These are phyloP conservation scores for Echinarachnius parma DNA, from an alignment of 53 echinoderm and acorn worm species.

Conservation along the genomic window DNA sequence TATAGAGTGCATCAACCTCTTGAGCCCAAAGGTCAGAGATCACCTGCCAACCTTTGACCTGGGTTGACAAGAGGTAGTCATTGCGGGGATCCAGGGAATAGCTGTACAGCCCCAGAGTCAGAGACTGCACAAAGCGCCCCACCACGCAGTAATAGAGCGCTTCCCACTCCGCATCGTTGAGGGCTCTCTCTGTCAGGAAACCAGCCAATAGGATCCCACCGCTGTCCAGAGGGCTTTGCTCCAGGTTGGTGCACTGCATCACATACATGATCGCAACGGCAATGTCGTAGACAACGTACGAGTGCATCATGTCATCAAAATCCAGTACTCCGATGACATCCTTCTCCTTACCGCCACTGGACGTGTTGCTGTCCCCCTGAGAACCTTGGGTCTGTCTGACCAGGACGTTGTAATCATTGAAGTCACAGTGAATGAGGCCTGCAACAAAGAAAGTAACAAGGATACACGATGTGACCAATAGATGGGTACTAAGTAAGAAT, in stretches of 20 bases:
- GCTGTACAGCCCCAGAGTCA: slow-evolving; percentile 47
- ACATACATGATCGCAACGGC: slow-evolving; percentile 61
- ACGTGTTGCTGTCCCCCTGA: slow-evolving; percentile 9
- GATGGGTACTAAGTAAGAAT: too few species aligned
- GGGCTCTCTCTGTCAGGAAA: slow-evolving; percentile 39
- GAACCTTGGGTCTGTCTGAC: slow-evolving; percentile 22
- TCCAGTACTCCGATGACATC: slow-evolving; percentile 68
- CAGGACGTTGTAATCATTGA: slow-evolving; percentile 69
- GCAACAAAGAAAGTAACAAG: background rate
- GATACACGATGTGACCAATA: background rate
- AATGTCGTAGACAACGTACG: slow-evolving; percentile 63
- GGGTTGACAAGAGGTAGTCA: slow-evolving; percentile 50
- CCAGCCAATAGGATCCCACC: slow-evolving; percentile 59
- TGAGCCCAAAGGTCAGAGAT: slow-evolving; percentile 55
- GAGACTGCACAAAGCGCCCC: slow-evolving; percentile 54
- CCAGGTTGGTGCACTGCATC: slow-evolving; percentile 46
- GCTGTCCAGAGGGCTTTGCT: slow-evolving; percentile 48
- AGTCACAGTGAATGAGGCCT: slow-evolving; percentile 90
- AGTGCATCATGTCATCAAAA: slow-evolving; percentile 61
- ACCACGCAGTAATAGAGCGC: slow-evolving; percentile 57
- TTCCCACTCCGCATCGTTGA: slow-evolving; percentile 46
- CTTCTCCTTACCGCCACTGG: slow-evolving; percentile 1
- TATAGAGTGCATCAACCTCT: slow-evolving; percentile 25
- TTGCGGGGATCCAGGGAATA: slow-evolving; percentile 46
- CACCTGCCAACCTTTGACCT: slow-evolving; percentile 58